Evolutionary conservation across 1,140 invertebrate species (phyloP).

Genomic region (Drosophila rufa): DNA sequence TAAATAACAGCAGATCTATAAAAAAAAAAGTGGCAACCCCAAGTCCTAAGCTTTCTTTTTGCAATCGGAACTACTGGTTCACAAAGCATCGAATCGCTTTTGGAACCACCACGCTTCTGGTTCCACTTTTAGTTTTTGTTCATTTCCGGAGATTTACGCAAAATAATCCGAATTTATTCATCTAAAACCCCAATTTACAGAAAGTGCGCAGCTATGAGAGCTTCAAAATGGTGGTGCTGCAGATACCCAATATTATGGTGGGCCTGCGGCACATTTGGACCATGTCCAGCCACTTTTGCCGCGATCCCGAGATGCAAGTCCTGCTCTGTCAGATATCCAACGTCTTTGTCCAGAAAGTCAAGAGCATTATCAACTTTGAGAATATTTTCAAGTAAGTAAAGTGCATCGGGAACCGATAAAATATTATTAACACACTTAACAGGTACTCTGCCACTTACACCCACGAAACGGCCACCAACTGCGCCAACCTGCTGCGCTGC

Average conservation of each 20-base stretch:
- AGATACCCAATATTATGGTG: conserved; percentile 91
- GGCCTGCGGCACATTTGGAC: conserved; percentile 94
- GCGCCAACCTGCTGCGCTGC: conserved; percentile 89
- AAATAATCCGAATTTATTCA: neutral
- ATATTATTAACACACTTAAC: neutral
- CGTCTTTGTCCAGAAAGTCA: conserved; percentile 91
- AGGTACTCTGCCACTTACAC: conserved; percentile 87
- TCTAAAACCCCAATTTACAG: conserved; percentile 81
- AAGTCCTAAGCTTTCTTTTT: neutral
- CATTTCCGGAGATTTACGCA: too few relatives aligned
- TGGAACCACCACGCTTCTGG: neutral
- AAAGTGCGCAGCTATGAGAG: conserved; percentile 90
- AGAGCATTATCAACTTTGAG: conserved; percentile 89
- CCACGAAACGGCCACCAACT: conserved; percentile 86
- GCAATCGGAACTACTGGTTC: neutral
- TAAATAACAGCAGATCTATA: too few relatives aligned
- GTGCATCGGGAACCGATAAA: neutral
- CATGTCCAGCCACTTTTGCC: conserved; percentile 90
- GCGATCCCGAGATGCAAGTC: conserved; percentile 91
- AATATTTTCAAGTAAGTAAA: conserved; percentile 90
- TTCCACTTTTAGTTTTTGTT: too few relatives aligned
- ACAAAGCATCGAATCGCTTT: neutral
- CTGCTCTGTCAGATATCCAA: conserved; percentile 93
- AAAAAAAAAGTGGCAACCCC: neutral
- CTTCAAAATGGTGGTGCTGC: conserved; percentile 90